phyloP scores from a whole-genome alignment of 2,797 vertebrate species.

The Eleutherodactylus coqui region DNA sequence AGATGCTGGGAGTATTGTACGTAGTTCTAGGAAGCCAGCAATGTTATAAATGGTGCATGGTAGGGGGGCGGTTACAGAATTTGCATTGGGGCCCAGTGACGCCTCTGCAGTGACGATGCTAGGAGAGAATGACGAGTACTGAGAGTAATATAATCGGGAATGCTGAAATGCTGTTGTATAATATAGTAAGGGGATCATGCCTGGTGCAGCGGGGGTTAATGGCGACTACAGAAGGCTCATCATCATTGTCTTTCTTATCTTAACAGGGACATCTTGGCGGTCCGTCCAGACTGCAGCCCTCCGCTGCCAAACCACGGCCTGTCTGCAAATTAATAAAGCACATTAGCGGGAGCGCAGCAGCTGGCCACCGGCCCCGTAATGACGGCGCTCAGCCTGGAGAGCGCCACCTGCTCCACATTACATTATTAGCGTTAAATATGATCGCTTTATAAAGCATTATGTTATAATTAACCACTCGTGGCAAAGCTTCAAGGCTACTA shows the following conservation, averaged over 20 bases:
- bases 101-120: too few relatives aligned
- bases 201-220: background rate
- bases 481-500: background rate
- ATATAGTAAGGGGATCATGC: background rate
- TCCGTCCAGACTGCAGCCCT: background rate
- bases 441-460: background rate
- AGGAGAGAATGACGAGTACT: too few relatives aligned
- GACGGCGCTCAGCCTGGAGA: background rate
- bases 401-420: constrained; percentile 14
- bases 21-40: too few relatives aligned
- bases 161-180: background rate
- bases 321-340: constrained; percentile 69
- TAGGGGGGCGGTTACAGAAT: background rate
- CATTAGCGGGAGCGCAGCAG: constrained; percentile 69
- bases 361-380: constrained; percentile 5
- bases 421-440: constrained; percentile 11
- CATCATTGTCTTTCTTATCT: background rate
- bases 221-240: background rate
- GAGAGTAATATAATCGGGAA: background rate
- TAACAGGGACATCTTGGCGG: background rate
- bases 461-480: background rate
- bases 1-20: background rate
- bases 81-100: background rate
- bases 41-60: background rate
- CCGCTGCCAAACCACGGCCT: background rate